Conservation (phyloP, 2,888 invertebrate genomes). For the Craniophora ligustri region DNA sequence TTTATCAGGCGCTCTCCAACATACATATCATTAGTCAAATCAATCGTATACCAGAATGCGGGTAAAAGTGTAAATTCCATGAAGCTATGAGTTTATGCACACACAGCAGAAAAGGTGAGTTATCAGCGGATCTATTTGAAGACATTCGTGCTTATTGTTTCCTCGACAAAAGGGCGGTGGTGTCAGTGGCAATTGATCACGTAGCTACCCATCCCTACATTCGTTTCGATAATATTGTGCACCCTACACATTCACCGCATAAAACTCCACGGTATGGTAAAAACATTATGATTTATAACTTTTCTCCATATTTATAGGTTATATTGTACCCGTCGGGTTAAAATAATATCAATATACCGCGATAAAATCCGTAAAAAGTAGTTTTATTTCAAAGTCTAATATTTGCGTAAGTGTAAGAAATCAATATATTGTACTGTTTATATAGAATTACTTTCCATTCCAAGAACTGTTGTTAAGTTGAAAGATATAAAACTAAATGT, state of each 20-base stretch:
- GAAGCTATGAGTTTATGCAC: slow-evolving; percentile 16
- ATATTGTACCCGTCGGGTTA: no score
- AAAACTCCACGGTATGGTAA: neutral
- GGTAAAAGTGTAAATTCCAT: neutral
- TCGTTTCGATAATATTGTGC: slow-evolving; percentile 47
- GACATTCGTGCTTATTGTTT: slow-evolving; percentile 72
- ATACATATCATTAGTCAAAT: no score
- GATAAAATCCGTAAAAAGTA: no score
- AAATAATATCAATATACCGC: no score
- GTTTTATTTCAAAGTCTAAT: no score
- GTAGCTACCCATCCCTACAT: slow-evolving; percentile 57
- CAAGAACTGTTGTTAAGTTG: no score
- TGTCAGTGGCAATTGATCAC: slow-evolving; percentile 73
- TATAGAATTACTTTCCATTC: no score
- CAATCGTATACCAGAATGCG: neutral
- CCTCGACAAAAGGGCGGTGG: slow-evolving; percentile 68
- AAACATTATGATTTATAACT: slow-evolving; percentile 1
- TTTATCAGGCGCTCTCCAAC: no score
- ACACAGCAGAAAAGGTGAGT: slow-evolving; percentile 46
- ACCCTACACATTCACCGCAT: slow-evolving; percentile 21
- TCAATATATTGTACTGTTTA: no score
- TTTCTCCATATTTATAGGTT: neutral
- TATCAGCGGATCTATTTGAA: slow-evolving; percentile 67
- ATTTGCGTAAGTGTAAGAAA: no score
- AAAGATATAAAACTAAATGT: no score